A percentile compares a stretch with the other conserved stretches of the same genome.
These are phyloP conservation scores for Astreopora myriophthalma DNA, from an alignment of 64 coral and sea anemone genomes.

Conservation along the genomic window DNA sequence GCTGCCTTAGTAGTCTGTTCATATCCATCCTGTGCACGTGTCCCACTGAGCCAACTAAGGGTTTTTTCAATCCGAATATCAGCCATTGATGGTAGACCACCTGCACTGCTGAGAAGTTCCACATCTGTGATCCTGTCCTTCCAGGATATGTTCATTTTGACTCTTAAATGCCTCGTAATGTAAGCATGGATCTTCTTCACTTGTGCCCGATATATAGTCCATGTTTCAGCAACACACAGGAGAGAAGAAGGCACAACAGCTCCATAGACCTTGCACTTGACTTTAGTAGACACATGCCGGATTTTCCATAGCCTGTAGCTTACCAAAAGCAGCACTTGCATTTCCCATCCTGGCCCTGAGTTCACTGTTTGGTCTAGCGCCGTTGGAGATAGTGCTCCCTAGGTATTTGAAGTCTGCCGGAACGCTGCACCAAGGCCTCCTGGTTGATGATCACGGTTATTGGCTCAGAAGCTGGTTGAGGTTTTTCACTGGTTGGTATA, in stretches of 20 bases:
- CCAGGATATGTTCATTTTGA: conserved; percentile 7
- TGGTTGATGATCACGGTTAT: no score
- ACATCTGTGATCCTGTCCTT: conserved; percentile 15
- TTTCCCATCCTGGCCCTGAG: neutral
- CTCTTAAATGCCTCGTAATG: conserved; percentile 35
- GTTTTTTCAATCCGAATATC: conserved; percentile 19
- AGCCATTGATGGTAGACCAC: neutral
- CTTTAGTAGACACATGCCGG: conserved; percentile 17
- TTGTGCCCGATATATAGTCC: conserved; percentile 4
- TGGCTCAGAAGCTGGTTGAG: no score
- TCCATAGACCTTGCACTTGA: conserved; percentile 24
- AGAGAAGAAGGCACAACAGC: conserved; percentile 22
- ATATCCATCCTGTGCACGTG: conserved; percentile 42
- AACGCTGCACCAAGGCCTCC: no score
- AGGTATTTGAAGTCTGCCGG: neutral
- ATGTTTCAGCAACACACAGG: conserved; percentile 43
- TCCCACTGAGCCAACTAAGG: conserved; percentile 16
- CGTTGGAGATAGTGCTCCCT: neutral
- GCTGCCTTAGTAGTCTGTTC: conserved; percentile 28
- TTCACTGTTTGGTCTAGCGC: neutral
- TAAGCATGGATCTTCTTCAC: conserved; percentile 40
- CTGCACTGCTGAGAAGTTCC: neutral
- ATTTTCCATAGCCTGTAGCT: conserved; percentile 27
- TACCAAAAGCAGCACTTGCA: conserved; percentile 6
- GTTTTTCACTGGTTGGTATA: no score